phyloP scores from a whole-genome alignment of 2,113 vertebrate species.

The Heterocephalus glaber region DNA sequence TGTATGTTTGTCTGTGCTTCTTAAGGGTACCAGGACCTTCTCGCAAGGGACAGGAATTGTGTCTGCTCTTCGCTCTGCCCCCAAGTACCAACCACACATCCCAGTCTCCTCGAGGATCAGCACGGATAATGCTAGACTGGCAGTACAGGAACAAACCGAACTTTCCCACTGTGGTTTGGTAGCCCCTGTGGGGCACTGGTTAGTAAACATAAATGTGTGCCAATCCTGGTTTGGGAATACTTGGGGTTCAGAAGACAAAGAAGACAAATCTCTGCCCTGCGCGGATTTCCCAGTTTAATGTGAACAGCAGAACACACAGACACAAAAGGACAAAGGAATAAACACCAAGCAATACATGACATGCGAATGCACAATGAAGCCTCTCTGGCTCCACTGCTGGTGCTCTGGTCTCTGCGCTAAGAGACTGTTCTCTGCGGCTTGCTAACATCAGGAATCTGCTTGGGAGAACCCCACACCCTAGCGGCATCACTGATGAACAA shows the following conservation, averaged over 20 bases:
- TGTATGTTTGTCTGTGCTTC: constrained; percentile 42
- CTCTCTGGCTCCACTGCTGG: constrained; percentile 44
- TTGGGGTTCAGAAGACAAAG: constrained; percentile 74
- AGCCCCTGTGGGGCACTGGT: not conserved
- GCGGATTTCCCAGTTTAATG: constrained; percentile 72
- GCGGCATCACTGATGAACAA: constrained; percentile 49
- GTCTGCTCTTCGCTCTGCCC: constrained; percentile 63
- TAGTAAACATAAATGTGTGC: constrained; percentile 47
- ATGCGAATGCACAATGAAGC: constrained; percentile 9
- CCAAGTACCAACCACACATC: constrained; percentile 57
- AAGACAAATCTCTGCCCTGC: constrained; percentile 64
- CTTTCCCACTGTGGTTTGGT: not conserved
- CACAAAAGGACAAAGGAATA: constrained; percentile 59
- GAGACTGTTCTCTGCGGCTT: constrained; percentile 1
- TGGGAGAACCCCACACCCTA: constrained; percentile 34
- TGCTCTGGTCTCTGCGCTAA: not conserved
- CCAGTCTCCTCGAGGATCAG: constrained; percentile 23
- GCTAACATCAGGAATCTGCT: constrained; percentile 7
- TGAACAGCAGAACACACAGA: constrained; percentile 67
- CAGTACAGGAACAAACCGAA: not conserved
- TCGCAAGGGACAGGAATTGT: constrained; percentile 38
- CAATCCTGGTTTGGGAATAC: constrained; percentile 61
- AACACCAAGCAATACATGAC: constrained; percentile 50
- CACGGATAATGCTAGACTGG: constrained; percentile 37
- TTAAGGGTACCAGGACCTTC: constrained; percentile 50